Base-by-base conservation (phyloP, 2,888 invertebrate genomes). In the Cryptosula pallasiana region DNA sequence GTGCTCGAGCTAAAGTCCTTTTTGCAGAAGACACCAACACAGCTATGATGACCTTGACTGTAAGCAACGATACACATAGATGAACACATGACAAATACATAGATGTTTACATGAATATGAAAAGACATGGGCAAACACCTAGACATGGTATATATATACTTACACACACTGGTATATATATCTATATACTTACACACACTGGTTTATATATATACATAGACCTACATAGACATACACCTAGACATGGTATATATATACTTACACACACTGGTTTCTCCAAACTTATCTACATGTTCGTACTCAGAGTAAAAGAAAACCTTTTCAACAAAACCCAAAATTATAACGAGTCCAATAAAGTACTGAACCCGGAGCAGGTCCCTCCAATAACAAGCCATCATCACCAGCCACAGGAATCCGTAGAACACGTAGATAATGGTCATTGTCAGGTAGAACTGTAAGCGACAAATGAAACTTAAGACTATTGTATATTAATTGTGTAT, bases 341-440 rank as follows among this genome's bases (percentile, higher is more conserved):
- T 93, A 16, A 95, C 94, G 35, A 90, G 94, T 3, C 94, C 95
- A 81, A 97, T 94, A 95, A 95, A 96, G 86, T 94, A 95, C 87
- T 97, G 96, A 58, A 96, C 92, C 36, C 95, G 88, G 71, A 96
- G 87, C 29, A 96, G 86, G 83, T 96, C 95, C 55, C 92, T 88
- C 94, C 95, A 96, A 84, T 93, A 93, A 77, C 91, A 86, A 78
- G 91, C 92, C 72, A 93, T 92, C 70, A 94, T 89, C 0, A 89
- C 80, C 71, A 95, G 87, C 96, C 96, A 96, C 45, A 89, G 88
- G 0, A 92, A 81, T 35, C 93, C 93, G 79, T 91, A 88, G n/a
- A 91, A 82, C 0, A 93, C 90, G 86, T 96, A 96, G 71, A 93
- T 89, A 1, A 91, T 87, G 80, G 94, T 95, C 94, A 95, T 94